Conservation (phyloP, 2,113 vertebrate species). For the Podarcis raffonei region DNA sequence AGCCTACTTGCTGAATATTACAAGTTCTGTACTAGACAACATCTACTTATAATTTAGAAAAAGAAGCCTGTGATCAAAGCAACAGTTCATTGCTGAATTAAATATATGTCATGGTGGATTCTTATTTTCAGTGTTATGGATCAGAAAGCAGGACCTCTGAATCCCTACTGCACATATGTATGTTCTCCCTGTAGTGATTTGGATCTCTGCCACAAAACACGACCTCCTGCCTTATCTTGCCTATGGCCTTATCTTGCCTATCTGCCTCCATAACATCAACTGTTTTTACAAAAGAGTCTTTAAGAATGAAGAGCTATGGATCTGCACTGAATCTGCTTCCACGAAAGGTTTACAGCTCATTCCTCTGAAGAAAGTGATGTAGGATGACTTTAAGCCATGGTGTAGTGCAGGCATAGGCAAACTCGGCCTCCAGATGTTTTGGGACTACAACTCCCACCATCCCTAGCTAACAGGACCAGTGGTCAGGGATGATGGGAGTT, state of each 20-base stretch:
- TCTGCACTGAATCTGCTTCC: background rate
- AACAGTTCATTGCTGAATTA: background rate
- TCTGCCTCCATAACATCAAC: background rate
- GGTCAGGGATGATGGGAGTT: too few relatives aligned
- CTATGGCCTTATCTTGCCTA: background rate
- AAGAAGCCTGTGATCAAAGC: background rate
- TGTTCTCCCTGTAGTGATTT: background rate
- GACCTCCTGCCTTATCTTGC: background rate
- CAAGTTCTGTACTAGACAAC: background rate
- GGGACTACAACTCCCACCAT: too few relatives aligned
- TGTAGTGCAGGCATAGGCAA: too few relatives aligned
- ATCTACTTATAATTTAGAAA: constrained; percentile 5
- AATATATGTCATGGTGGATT: constrained; percentile 8
- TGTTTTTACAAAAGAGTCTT: background rate
- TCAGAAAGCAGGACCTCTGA: background rate
- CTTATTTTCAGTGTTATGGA: constrained; percentile 18
- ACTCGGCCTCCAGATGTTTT: too few relatives aligned
- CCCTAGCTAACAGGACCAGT: too few relatives aligned
- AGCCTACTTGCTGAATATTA: background rate
- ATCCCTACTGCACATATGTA: background rate
- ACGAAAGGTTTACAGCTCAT: background rate
- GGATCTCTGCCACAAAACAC: background rate
- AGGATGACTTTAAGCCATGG: background rate
- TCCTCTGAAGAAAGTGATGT: background rate
- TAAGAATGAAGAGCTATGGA: too few relatives aligned